These are phyloP conservation scores for Callaeas wilsoni DNA, from an alignment of 2,113 vertebrate genomes.

Conservation along the genomic window DNA sequence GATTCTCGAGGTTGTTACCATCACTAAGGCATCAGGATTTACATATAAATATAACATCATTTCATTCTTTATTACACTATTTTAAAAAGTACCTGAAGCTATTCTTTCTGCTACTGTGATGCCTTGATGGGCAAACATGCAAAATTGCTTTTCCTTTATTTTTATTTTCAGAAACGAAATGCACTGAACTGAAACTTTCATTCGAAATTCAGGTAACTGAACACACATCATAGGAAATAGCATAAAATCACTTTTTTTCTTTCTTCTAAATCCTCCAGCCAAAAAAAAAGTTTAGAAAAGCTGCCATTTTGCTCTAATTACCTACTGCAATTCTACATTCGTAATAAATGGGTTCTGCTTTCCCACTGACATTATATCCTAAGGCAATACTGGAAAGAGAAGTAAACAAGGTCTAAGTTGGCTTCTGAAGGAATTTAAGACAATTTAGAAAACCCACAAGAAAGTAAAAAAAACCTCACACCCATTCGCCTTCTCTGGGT, in stretches of 20 bases:
- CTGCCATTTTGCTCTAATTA: constrained; percentile 16
- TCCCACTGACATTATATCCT: constrained; percentile 41
- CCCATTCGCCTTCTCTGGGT: not conserved
- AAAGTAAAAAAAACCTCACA: not conserved
- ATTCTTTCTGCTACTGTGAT: not conserved
- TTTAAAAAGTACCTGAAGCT: not conserved
- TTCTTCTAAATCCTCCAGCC: not conserved
- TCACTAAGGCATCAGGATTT: not conserved
- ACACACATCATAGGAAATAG: not conserved
- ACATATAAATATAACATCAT: not conserved
- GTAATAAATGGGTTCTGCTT: constrained; percentile 26
- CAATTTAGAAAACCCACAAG: constrained; percentile 9
- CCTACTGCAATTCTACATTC: not conserved
- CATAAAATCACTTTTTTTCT: not conserved
- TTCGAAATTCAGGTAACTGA: not conserved
- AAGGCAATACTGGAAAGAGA: constrained; percentile 22
- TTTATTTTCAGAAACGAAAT: not conserved
- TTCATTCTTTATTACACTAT: not conserved
- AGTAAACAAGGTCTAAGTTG: constrained; percentile 24
- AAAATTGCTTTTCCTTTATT: not conserved
- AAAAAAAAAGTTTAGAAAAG: not conserved
- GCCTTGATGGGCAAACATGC: too few relatives aligned
- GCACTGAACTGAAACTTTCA: not conserved
- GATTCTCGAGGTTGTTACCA: not conserved
- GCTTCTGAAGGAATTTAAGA: constrained; percentile 16